Percentiles rank a stretch among this genome's conserved stretches.
phyloP scores from a whole-genome alignment of 2,888 invertebrate genomes.

The Brachyptera risi region DNA sequence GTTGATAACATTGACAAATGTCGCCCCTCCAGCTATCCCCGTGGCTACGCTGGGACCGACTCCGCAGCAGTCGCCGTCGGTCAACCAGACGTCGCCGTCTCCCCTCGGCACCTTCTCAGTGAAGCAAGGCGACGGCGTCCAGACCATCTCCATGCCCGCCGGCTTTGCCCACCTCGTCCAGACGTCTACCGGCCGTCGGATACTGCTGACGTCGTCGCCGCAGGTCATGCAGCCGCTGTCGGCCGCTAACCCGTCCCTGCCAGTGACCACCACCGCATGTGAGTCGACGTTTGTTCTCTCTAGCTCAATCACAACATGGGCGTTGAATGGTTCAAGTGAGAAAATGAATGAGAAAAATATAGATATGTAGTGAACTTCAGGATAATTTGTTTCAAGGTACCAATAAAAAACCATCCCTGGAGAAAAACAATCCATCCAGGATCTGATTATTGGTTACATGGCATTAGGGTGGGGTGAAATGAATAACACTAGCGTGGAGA shows the following conservation, averaged over 20 bases:
- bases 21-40: slow-evolving; percentile 46
- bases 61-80: slow-evolving; percentile 36
- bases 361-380: no score
- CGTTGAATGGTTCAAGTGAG: no score
- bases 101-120: neutral
- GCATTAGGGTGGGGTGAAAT: no score
- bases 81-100: neutral
- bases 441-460: no score
- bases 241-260: slow-evolving; percentile 41
- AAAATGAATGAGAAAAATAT: no score
- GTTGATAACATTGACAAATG: neutral
- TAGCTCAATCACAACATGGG: no score
- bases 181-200: slow-evolving; percentile 65
- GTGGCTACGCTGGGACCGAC: slow-evolving; percentile 45
- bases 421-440: no score
- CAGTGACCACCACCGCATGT: neutral
- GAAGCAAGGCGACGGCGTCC: slow-evolving; percentile 22
- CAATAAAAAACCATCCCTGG: no score
- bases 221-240: slow-evolving; percentile 40
- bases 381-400: no score
- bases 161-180: slow-evolving; percentile 64
- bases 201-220: slow-evolving; percentile 54
- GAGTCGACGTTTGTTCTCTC: no score
- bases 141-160: slow-evolving; percentile 26
- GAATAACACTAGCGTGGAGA: no score